These are phyloP conservation scores for Terrapene triunguis DNA, from an alignment of 2,113 vertebrate species.

Conservation along the genomic window DNA sequence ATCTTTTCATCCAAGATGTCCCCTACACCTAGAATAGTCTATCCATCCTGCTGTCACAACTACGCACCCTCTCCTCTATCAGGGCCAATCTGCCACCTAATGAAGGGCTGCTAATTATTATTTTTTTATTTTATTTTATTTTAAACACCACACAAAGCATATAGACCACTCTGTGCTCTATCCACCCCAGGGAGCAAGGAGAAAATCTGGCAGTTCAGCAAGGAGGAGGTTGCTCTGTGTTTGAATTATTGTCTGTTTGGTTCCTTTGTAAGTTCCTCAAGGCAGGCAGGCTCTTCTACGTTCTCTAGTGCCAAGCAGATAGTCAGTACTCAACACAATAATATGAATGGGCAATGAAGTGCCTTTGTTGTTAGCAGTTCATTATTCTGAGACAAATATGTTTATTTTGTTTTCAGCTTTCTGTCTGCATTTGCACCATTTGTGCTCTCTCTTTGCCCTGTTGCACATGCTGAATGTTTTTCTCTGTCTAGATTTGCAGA, in stretches of 20 bases:
- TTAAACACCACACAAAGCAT: neutral
- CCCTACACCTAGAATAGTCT: neutral
- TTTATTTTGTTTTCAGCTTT: neutral
- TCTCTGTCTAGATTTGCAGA: neutral
- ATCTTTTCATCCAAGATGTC: neutral
- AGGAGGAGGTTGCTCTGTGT: accelerated
- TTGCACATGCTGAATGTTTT: neutral
- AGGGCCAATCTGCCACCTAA: constrained; percentile 4
- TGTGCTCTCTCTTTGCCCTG: neutral
- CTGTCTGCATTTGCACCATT: neutral
- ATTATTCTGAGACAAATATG: accelerated
- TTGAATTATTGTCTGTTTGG: neutral
- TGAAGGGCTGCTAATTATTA: neutral
- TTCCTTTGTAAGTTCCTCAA: neutral
- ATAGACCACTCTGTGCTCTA: accelerated
- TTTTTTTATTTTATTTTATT: neutral
- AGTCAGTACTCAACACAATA: neutral
- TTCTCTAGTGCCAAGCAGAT: accelerated
- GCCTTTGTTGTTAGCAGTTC: accelerated
- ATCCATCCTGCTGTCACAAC: neutral
- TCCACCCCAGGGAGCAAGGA: accelerated
- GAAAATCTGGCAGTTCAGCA: neutral
- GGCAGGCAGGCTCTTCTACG: neutral
- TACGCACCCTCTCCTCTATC: accelerated
- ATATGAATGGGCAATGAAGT: accelerated